These are phyloP conservation scores for Tanaodytes sp. DNA, from an alignment of 2,888 invertebrate species.

Conservation along the genomic window DNA sequence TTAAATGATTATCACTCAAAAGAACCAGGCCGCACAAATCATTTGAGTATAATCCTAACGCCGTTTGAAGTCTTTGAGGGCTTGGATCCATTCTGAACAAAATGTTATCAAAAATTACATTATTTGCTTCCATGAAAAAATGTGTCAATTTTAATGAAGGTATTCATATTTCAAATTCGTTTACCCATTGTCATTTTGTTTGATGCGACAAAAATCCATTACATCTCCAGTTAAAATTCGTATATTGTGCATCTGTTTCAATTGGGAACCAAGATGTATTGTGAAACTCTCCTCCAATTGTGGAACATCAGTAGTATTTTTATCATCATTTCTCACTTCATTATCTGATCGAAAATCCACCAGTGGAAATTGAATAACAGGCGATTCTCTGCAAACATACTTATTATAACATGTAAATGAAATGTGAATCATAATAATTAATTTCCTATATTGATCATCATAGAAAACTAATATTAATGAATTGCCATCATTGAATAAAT, in stretches of 20 bases:
- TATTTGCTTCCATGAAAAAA: not conserved
- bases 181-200: slow-evolving; percentile 73
- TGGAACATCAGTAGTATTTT: slow-evolving; percentile 65
- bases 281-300: slow-evolving; percentile 95
- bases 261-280: slow-evolving; percentile 96
- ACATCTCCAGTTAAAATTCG: slow-evolving; percentile 90
- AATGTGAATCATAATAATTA: not conserved
- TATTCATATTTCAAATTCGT: too few relatives aligned
- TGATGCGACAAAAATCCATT: slow-evolving; percentile 83
- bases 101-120: slow-evolving; percentile 24
- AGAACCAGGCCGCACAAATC: slow-evolving; percentile 92
- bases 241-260: slow-evolving; percentile 99
- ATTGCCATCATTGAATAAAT: too few relatives aligned
- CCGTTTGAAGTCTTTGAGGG: slow-evolving; percentile 90
- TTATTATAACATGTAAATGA: not conserved
- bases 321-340: slow-evolving; percentile 64
- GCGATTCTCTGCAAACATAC: slow-evolving; percentile 71
- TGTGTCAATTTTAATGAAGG: too few relatives aligned
- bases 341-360: slow-evolving; percentile 66
- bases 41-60: slow-evolving; percentile 93
- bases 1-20: slow-evolving; percentile 80
- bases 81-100: slow-evolving; percentile 77
- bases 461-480: too few relatives aligned
- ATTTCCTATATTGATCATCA: too few relatives aligned
- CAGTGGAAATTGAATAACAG: slow-evolving; percentile 71